A percentile compares a stretch with the other conserved stretches of the same genome.
Evolutionary conservation across 2,888 invertebrate genomes (phyloP).

Genomic region (Caenorhabditis uteleia): DNA sequence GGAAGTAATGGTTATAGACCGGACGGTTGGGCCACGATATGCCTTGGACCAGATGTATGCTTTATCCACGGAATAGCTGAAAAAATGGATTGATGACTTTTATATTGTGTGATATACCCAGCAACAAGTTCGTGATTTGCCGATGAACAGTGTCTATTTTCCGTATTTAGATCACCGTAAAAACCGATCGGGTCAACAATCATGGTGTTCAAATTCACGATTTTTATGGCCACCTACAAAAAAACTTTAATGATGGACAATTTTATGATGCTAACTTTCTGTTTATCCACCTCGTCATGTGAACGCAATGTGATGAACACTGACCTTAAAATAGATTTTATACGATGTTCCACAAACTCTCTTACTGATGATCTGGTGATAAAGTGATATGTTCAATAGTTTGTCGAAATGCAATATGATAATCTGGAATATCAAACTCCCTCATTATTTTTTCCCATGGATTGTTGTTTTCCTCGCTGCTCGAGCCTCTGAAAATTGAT

Average conservation of each 20-base stretch:
- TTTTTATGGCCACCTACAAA: conserved; percentile 1
- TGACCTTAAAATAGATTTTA: background rate
- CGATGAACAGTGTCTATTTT: background rate
- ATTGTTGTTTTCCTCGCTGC: background rate
- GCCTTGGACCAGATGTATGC: conserved; percentile 1
- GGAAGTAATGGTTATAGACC: background rate
- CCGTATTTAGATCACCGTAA: background rate
- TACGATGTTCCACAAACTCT: background rate
- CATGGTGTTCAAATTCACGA: conserved; percentile 5
- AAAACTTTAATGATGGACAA: background rate
- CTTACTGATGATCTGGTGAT: conserved; percentile 6
- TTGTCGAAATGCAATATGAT: conserved; percentile 5
- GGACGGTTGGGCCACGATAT: background rate
- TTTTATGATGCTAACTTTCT: too few species aligned
- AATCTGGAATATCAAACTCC: conserved; percentile 9
- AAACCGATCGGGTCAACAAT: conserved; percentile 3
- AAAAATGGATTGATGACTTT: background rate
- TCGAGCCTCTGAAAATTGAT: background rate
- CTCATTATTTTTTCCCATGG: background rate
- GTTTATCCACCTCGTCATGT: too few species aligned
- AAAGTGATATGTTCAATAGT: background rate
- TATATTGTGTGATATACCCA: background rate
- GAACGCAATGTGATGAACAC: background rate
- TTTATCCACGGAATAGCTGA: background rate
- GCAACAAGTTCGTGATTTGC: background rate